Base-by-base conservation (phyloP, 35 echinoderm and acorn worm species). In the Heliocidaris tuberculata region DNA sequence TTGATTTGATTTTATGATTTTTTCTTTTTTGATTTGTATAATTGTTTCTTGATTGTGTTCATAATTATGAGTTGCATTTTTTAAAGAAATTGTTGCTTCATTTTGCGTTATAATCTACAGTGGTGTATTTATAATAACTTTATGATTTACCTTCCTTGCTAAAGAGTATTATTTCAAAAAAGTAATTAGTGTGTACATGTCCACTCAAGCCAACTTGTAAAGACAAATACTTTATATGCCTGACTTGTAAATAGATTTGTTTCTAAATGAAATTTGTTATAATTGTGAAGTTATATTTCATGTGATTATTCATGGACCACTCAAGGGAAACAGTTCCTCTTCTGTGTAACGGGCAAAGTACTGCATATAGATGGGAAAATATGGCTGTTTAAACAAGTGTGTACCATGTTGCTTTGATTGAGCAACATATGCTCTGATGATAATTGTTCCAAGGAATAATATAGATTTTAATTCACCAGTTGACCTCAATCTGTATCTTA, bases 211-310 rank as follows among this genome's bases (percentile, higher is more conserved):
- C 65, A 78, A 78, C 27, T 21, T 78, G 65, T 78, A 78, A 78
- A 78, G 27, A n/a, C 11, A 9, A 78, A 78, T 27, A n/a, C 65
- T 78, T 78, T 78, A 78, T 78, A 78, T 78, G 65, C 65, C 65
- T 78, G 65, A 27, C 65, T 78, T 78, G 65, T 78, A 78, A 78
- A 78, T 78, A 78, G 65, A 78, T 78, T 78, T 78, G 27, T 78
- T 78, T 24, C 0, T 78, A 78, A 27, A 78, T 6, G 7, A 78
- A 78, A 27, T 78, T 78, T 78, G 65, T n/a, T 78, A 19, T 78
- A 78, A 17, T 27, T 78, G 65, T 78, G 24, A n/a, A 78, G 65
- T 78, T 21, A 78, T n/a, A n/a, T 78, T 78, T 78, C 65, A 27
- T 78, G 65, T 78, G 65, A 78, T n/a, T 27, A 7, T 27, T 19